Base-by-base conservation (phyloP, 2,113 vertebrate genomes). In the Lathamus discolor region DNA sequence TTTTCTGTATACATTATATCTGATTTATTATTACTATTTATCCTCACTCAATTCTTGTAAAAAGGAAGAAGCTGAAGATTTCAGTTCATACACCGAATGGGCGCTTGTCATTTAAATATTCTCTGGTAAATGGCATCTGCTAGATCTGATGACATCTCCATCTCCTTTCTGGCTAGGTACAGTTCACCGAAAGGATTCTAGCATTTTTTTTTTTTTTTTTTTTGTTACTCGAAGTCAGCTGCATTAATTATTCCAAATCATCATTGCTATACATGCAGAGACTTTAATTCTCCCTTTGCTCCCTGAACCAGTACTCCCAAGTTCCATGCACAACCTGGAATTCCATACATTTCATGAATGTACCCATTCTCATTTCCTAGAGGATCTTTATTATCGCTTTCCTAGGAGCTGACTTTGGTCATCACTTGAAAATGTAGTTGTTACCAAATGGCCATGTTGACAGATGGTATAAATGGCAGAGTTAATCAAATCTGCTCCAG, bases 381-480 rank as follows among this genome's bases (percentile, higher is more conserved):
- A 86, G 52, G 48, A 63, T 91, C 49, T 87, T 94, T 93, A 62
- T 93, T 94, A 91, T 77, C 91, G 49, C 93, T 93, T 94, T 89
- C 24, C 69, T 89, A 64, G 49, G 68, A 90, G 62, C 78, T 74
- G 51, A 77, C 89, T 94, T 96, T 0, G 1, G 86, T 90, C 76
- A 68, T 94, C 86, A 64, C 46, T 95, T 83, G 79, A 88, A 93
- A 96, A 95, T 95, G 43, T 84, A 95, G 74, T 89, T 95, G 85
- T 94, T 93, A 46, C 68, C 63, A 95, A 97, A 94, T 43, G 69
- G 25, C 64, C 13, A 2, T 75, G 86, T 92, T 97, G 96, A 90
- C 96, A 97, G 96, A 96, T 97, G 96, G 95, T 80, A 76, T 82
- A 90, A 97, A 82, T 84, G 81, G 81, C 25, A 16, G 46, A 94